Conservation (phyloP, 1,140 invertebrate species). For the Drosophila malerkotliana region DNA sequence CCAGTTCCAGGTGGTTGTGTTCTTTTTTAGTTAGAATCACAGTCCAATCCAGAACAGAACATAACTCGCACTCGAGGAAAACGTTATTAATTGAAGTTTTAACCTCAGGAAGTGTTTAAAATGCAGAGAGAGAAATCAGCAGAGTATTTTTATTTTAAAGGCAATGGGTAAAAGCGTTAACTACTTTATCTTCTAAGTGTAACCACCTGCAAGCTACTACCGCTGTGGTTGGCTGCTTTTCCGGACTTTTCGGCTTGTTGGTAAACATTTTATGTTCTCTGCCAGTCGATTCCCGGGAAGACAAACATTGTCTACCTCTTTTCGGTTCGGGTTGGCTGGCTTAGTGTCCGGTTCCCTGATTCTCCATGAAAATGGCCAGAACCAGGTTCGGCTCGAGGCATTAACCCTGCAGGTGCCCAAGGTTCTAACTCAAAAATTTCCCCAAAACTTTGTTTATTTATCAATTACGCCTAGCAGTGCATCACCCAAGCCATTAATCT, state of each 20-base stretch:
- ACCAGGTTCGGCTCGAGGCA: neutral
- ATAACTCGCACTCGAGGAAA: constrained; percentile 4
- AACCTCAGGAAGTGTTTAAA: neutral
- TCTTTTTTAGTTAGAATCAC: constrained; percentile 18
- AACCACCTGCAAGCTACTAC: constrained; percentile 19
- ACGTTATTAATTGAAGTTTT: constrained; percentile 15
- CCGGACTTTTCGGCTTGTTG: constrained; percentile 39
- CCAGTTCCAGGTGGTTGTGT: constrained; percentile 10
- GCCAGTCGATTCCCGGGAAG: constrained; percentile 63
- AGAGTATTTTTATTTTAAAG: neutral
- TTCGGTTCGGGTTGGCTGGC: constrained; percentile 54
- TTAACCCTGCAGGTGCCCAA: constrained; percentile 22
- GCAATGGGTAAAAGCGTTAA: neutral
- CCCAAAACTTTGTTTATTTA: constrained; percentile 13
- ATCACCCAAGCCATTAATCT: constrained; percentile 1
- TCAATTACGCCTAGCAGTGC: constrained; percentile 5
- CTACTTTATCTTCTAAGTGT: constrained; percentile 1
- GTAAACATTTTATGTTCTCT: constrained; percentile 63
- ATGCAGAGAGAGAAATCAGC: neutral
- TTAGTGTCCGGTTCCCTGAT: constrained; percentile 24
- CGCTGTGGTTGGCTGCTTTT: constrained; percentile 58
- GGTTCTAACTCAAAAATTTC: constrained; percentile 3
- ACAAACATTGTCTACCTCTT: constrained; percentile 47
- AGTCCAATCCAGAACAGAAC: neutral
- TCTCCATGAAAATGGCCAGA: constrained; percentile 28